phyloP scores from a whole-genome alignment of 1,140 invertebrate genomes.

The Pseudoatta argentina region DNA sequence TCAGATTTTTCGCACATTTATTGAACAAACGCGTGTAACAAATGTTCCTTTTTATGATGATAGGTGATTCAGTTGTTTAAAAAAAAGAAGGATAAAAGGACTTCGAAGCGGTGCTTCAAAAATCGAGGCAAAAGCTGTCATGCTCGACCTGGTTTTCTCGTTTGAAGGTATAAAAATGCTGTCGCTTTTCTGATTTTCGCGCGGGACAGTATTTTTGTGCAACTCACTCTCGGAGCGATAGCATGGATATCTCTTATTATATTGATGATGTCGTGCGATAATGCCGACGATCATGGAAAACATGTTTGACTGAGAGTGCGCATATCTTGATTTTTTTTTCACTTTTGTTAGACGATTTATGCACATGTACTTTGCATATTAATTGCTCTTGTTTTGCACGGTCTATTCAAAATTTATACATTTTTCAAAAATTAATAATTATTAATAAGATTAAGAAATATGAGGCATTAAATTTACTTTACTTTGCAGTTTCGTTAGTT shows the following conservation, averaged over 20 bases:
- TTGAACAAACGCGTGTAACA: conserved; percentile 4
- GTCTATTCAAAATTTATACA: not conserved
- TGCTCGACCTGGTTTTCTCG: not conserved
- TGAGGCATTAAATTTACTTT: not conserved
- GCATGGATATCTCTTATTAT: conserved; percentile 54
- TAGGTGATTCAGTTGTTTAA: conserved; percentile 24
- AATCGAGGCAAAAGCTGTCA: conserved; percentile 32
- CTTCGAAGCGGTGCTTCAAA: not conserved
- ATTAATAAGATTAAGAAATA: not conserved
- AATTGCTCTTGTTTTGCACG: not conserved
- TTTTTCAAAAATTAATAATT: not conserved
- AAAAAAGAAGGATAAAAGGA: conserved; percentile 3
- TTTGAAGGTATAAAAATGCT: conserved; percentile 12
- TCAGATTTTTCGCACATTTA: not conserved
- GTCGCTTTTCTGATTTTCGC: conserved; percentile 40
- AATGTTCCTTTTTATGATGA: conserved; percentile 41
- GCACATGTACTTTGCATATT: not conserved
- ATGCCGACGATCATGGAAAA: conserved; percentile 23
- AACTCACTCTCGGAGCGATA: conserved; percentile 30
- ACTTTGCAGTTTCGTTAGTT: not conserved
- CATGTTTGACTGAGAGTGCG: conserved; percentile 17
- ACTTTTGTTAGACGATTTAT: not conserved
- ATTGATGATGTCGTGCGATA: conserved; percentile 45
- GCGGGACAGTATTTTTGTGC: conserved; percentile 46
- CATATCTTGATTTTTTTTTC: not conserved